Percentiles rank a stretch among this genome's conserved stretches.
These are phyloP conservation scores for Stegostoma tigrinum DNA, from an alignment of 2,113 vertebrate genomes.

Conservation along the genomic window DNA sequence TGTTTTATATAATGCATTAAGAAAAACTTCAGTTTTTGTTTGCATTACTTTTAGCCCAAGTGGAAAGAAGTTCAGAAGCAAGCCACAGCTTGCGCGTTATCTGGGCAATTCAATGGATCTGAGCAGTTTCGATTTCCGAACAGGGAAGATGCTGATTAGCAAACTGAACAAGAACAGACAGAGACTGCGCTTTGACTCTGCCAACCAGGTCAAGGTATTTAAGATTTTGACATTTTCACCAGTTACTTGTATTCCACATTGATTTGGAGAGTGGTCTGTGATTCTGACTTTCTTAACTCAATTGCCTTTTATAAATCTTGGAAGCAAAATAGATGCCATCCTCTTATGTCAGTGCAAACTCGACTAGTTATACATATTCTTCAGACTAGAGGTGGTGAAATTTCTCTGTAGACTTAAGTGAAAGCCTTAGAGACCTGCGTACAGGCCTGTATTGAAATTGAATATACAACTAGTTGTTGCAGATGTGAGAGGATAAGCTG, in stretches of 20 bases:
- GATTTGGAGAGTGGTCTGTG: not conserved
- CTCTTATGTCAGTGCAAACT: not conserved
- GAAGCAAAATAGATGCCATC: not conserved
- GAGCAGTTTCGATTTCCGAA: conserved; percentile 91
- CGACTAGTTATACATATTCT: not conserved
- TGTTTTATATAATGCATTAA: not conserved
- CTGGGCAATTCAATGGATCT: conserved; percentile 96
- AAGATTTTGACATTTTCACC: conserved; percentile 23
- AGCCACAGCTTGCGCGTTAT: conserved; percentile 93
- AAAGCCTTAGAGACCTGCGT: not conserved
- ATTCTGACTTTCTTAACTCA: not conserved
- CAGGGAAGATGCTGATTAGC: conserved; percentile 91
- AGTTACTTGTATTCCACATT: not conserved
- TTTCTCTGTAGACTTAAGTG: not conserved
- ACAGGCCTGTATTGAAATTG: not conserved
- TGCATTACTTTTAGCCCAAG: conserved; percentile 69
- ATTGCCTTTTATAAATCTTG: not conserved
- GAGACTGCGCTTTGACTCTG: conserved; percentile 86
- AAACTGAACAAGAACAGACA: conserved; percentile 92
- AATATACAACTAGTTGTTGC: not conserved
- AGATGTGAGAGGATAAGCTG: not conserved
- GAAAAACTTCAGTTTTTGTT: conserved; percentile 9
- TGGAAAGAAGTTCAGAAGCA: conserved; percentile 97
- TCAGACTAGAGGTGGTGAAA: not conserved
- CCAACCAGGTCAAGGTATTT: conserved; percentile 83